Evolutionary conservation across 1,140 invertebrate species (phyloP).

Genomic region (Hylyphantes graminicola): DNA sequence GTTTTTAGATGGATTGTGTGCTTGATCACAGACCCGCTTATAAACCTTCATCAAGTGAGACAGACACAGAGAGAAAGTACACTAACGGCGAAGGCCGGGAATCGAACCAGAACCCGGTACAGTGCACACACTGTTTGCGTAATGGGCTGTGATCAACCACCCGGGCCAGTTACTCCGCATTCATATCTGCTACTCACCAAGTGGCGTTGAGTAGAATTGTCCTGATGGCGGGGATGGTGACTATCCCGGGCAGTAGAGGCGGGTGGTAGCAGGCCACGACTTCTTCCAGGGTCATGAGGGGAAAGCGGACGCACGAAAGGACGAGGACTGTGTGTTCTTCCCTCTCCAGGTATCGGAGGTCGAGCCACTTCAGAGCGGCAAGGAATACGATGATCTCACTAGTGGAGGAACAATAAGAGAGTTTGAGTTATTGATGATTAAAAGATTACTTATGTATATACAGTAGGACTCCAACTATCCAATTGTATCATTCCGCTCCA

Average conservation of each 20-base stretch:
- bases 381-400: conserved; percentile 52
- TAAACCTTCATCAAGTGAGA: no score
- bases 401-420: background rate
- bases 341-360: conserved; percentile 15
- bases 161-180: no score
- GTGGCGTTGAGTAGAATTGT: conserved; percentile 31
- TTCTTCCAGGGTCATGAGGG: conserved; percentile 48
- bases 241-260: conserved; percentile 37
- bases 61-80: no score
- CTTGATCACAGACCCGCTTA: no score
- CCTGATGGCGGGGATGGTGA: background rate
- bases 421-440: background rate
- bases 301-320: conserved; percentile 34
- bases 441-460: no score
- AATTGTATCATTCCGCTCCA: no score
- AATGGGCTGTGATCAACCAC: no score
- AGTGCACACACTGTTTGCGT: no score
- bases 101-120: no score
- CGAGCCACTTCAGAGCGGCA: conserved; percentile 49
- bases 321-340: conserved; percentile 2
- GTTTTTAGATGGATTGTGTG: no score
- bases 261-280: conserved; percentile 52
- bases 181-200: conserved; percentile 33
- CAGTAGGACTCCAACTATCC: no score
- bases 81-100: no score